Evolutionary conservation across 2,797 vertebrate species (phyloP).

Genomic region (Borostomias antarcticus): DNA sequence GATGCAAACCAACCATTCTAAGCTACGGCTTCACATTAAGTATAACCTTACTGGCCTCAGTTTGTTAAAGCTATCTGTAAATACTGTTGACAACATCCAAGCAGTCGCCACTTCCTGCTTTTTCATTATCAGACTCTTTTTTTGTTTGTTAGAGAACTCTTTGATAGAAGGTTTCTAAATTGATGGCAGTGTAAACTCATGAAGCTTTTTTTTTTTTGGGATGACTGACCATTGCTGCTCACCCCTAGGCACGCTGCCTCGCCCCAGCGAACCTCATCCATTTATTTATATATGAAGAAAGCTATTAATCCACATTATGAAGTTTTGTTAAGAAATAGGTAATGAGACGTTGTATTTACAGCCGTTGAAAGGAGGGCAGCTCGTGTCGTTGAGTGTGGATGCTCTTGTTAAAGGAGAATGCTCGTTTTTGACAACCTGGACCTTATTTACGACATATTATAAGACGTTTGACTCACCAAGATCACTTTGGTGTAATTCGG

Average conservation of each 20-base stretch:
- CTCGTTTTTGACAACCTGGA: no score
- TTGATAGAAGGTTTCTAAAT: slow-evolving; percentile 13
- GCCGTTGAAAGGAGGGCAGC: slow-evolving; percentile 22
- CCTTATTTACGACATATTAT: no score
- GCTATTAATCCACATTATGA: slow-evolving; percentile 39
- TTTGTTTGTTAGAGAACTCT: slow-evolving; percentile 28
- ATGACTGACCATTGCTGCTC: slow-evolving; percentile 63
- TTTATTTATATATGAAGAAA: slow-evolving; percentile 53
- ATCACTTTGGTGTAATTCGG: no score
- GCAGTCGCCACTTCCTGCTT: slow-evolving; percentile 33
- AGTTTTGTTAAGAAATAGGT: slow-evolving; percentile 27
- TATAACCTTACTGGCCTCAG: slow-evolving; percentile 30
- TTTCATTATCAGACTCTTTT: slow-evolving; percentile 29
- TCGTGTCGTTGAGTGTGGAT: slow-evolving; percentile 40
- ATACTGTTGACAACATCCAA: slow-evolving; percentile 36
- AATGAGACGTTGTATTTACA: slow-evolving; percentile 20
- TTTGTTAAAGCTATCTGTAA: slow-evolving; percentile 44
- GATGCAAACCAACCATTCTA: slow-evolving; percentile 31
- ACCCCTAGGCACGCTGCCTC: slow-evolving; percentile 58
- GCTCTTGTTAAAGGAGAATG: no score
- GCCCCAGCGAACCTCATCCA: slow-evolving; percentile 50
- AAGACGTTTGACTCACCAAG: no score
- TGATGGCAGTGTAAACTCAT: slow-evolving; percentile 31
- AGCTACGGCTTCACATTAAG: slow-evolving; percentile 25
- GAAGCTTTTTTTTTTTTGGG: slow-evolving; percentile 30